Evolutionary conservation across 2,797 vertebrate genomes (phyloP), one percentile per base, ranked within the genome.

Genomic region (Tokudaia muenninki): DNA sequence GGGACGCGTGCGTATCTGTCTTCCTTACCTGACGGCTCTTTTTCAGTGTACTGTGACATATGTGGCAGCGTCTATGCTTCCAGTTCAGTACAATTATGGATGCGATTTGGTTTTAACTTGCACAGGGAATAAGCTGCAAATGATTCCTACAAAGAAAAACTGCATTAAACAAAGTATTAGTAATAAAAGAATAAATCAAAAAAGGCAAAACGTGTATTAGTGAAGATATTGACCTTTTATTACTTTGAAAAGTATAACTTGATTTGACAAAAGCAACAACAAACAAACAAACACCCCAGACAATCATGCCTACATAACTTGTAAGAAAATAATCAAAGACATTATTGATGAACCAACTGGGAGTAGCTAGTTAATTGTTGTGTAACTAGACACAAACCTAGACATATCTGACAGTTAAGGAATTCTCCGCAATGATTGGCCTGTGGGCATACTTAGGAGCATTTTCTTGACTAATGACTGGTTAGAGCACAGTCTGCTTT

Each of bases 1-100:
- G 29, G 77, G 16, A 93, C 50, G 37, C 81, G 91, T 1, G 63
- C 11, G 57, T 22, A 78, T 5, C 10, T 26, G 0, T 12, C 26
- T 24, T 87, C 61, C 93, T 95, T 93, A 98, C 97, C 97, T 94
- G 96, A 87, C 5, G 96, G 92, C 41, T 98, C 97, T 81, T 97
- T 97, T 57, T 97, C 97, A 92, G 63, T 44, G 77, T 57, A 95
- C 70, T 97, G 97, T 93, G 97, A 98, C 97, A 98, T 98, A 72
- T 83, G 52, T 84, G 87, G 83, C n/a, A 92, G 83, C 19, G 92
- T 94, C 55, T 6, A 8, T 89, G 52, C 34, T 29, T 83, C 82
- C 80, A 92, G 84, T 74, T 94, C 91, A 95, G 77, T 67, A 84
- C 57, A 97, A 95, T 88, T 96, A 81, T 52, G 37, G 84, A 61